phyloP scores from a whole-genome alignment of 2,113 vertebrate genomes.

The Xiphophorus maculatus region DNA sequence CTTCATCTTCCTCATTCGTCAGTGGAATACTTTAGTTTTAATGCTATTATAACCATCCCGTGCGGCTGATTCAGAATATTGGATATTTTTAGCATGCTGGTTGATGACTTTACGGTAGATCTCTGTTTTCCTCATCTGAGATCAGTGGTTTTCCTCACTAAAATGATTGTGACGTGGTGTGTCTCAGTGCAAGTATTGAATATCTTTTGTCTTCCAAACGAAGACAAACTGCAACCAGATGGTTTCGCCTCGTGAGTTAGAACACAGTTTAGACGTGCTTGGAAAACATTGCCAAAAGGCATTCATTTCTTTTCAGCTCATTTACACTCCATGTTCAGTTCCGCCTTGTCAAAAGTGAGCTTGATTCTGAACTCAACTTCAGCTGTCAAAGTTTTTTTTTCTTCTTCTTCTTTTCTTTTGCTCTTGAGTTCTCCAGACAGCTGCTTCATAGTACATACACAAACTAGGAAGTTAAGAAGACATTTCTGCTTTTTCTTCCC shows the following conservation, averaged over 20 bases:
- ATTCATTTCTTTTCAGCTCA: slow-evolving; percentile 15
- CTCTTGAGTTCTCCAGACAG: not conserved
- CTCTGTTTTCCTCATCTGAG: slow-evolving; percentile 26
- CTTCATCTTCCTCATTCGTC: not conserved
- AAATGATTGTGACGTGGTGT: slow-evolving; percentile 16
- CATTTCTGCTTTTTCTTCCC: not conserved
- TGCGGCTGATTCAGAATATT: not conserved
- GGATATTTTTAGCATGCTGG: slow-evolving; percentile 6
- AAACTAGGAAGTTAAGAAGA: not conserved
- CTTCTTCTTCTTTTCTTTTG: not conserved
- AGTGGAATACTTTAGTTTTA: not conserved
- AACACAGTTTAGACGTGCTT: slow-evolving; percentile 11
- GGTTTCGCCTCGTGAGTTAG: slow-evolving; percentile 23
- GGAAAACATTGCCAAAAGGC: slow-evolving; percentile 1
- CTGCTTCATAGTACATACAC: not conserved
- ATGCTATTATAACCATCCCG: not conserved
- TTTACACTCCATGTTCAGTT: not conserved
- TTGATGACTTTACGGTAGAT: slow-evolving; percentile 24
- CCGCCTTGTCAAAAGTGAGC: not conserved
- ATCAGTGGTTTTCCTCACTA: slow-evolving; percentile 17
- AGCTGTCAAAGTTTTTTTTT: not conserved
- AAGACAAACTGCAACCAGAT: slow-evolving; percentile 53
- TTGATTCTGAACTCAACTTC: slow-evolving; percentile 14
- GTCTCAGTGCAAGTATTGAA: slow-evolving; percentile 10
- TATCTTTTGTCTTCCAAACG: slow-evolving; percentile 12